Evolutionary conservation across 2,888 invertebrate genomes (phyloP), one percentile per base, ranked within the genome.

Genomic region (Sclerodermus sp.): DNA sequence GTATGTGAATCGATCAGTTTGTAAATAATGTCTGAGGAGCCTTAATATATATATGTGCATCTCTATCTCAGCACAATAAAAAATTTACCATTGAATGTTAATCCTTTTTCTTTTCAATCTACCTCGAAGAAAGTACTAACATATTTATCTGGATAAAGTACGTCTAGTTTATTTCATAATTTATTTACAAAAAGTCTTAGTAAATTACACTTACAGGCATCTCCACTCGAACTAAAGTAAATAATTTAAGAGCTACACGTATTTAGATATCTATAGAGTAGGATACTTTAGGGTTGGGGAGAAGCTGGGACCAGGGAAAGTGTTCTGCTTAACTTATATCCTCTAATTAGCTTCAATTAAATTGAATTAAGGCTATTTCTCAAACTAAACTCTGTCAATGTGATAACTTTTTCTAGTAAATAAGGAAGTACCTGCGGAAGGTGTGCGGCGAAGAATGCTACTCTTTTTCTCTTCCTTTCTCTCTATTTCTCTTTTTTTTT

Each of bases 121-220:
- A 23, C 23, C 23, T 23, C 23, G 8, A 3, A 23, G n/a, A 23
- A 23, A 23, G 23, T 23, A 3, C 23, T 23, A 23, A 3, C 8
- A 23, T 23, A 57, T 57, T 57, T 63, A 49, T 73, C 69, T 74
- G 75, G 74, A 75, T 75, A 74, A 75, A 75, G 75, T 75, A 75
- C 73, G 74, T 74, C 75, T 75, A 75, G 74, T 75, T 75, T 75
- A 75, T 75, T 75, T 75, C 75, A 75, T 74, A 75, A 75, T 75
- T 75, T 75, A 75, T 75, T 75, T 75, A 75, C 75, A 75, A 75
- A 75, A 75, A 75, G 75, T 75, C 75, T 75, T 75, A 75, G 75
- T 75, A 75, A 75, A 75, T 75, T 75, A 75, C 75, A 75, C 75
- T 74, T 75, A 75, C 74, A 75, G 75, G 75, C 74, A 74, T 75